Percentiles rank a stretch among this genome's conserved stretches.
These are phyloP conservation scores for Enteromius viviparus DNA, from an alignment of 2,797 vertebrate genomes.

Conservation along the genomic window DNA sequence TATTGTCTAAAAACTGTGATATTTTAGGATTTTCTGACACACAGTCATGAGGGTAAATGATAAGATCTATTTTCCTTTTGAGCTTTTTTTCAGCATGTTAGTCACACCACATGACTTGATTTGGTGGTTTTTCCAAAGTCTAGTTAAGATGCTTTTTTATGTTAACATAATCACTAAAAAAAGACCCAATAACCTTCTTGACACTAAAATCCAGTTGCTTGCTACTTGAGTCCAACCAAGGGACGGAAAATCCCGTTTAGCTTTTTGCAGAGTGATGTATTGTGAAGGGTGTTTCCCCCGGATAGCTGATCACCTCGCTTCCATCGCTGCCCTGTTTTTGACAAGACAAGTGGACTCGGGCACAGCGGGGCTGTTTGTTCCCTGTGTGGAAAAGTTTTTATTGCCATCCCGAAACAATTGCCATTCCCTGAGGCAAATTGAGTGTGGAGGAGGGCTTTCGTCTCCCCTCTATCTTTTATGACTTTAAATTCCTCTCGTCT, in stretches of 20 bases:
- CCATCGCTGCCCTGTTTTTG: constrained; percentile 45
- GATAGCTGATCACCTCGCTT: constrained; percentile 43
- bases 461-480: constrained; percentile 64
- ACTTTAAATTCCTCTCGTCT: constrained; percentile 70
- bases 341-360: constrained; percentile 40
- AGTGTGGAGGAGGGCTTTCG: constrained; percentile 51
- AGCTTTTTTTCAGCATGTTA: neutral
- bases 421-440: constrained; percentile 57
- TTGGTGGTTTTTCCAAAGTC: neutral
- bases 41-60: neutral
- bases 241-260: constrained; percentile 28
- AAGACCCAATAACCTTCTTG: neutral
- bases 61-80: neutral
- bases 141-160: neutral
- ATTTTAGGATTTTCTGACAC: neutral
- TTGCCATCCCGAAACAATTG: constrained; percentile 56
- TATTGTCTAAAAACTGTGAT: neutral
- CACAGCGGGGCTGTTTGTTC: constrained; percentile 49
- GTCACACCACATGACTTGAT: neutral
- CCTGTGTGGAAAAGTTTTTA: constrained; percentile 53
- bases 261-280: constrained; percentile 47
- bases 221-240: neutral
- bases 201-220: neutral
- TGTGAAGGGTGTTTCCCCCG: constrained; percentile 25
- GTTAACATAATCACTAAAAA: neutral